Percentiles rank a stretch among this genome's conserved stretches.
Evolutionary conservation across 2,797 vertebrate species (phyloP).

Genomic region (Eptatretus atami): DNA sequence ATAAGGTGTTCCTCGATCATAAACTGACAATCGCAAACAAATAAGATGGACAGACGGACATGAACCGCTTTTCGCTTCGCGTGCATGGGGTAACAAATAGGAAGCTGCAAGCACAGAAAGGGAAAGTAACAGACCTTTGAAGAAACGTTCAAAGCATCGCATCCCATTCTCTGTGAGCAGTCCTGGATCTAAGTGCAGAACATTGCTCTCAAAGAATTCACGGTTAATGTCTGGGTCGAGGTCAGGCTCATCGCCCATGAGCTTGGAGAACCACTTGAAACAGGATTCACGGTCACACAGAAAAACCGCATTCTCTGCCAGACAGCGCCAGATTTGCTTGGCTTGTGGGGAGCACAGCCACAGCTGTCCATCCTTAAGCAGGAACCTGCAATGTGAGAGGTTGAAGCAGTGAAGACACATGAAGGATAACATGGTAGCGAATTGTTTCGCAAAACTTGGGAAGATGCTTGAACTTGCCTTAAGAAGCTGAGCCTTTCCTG

Average conservation of each 20-base stretch:
- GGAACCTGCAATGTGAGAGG: conserved; percentile 32
- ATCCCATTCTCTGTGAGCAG: conserved; percentile 94
- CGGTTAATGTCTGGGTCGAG: conserved; percentile 98
- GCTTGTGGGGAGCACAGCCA: conserved; percentile 97
- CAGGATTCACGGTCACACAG: conserved; percentile 97
- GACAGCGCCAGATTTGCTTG: conserved; percentile 99
- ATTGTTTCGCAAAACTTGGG: background rate
- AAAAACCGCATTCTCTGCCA: conserved; percentile 94
- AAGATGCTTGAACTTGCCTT: conserved; percentile 21
- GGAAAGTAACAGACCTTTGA: conserved; percentile 20
- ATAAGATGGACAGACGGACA: too few relatives aligned
- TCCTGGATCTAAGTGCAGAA: conserved; percentile 87
- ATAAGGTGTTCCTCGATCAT: too few relatives aligned
- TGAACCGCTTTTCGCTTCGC: too few relatives aligned
- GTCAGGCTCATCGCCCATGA: conserved; percentile 97
- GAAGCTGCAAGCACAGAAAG: background rate
- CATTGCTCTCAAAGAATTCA: conserved; percentile 99
- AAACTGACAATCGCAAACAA: too few relatives aligned
- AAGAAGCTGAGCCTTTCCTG: conserved; percentile 91
- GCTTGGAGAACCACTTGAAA: conserved; percentile 99
- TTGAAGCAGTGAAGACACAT: background rate
- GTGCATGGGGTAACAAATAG: too few relatives aligned
- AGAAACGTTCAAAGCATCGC: conserved; percentile 99
- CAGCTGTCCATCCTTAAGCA: conserved; percentile 86
- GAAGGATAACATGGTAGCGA: too few relatives aligned